Evolutionary conservation across 1,140 invertebrate genomes (phyloP).

Genomic region (Psilanteris sp.): DNA sequence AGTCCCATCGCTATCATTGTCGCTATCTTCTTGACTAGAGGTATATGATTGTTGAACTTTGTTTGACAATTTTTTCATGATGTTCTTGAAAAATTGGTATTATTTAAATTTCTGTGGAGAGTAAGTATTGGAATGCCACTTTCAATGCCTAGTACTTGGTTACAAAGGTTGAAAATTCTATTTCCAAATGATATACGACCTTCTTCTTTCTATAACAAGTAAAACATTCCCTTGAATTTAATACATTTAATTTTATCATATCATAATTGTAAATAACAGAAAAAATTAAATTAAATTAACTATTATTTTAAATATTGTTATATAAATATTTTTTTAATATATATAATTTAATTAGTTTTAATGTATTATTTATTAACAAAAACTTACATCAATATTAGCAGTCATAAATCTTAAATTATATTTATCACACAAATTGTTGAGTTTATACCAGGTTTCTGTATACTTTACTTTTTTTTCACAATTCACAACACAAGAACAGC

Average conservation of each 20-base stretch:
- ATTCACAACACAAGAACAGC: constrained; percentile 69
- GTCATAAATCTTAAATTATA: constrained; percentile 71
- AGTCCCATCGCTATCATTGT: constrained; percentile 84
- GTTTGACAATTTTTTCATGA: constrained; percentile 24
- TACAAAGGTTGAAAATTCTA: constrained; percentile 68
- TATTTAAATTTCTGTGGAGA: neutral
- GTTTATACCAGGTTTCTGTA: constrained; percentile 51
- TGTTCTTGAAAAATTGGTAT: neutral
- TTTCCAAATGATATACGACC: constrained; percentile 59
- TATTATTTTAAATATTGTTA: too few relatives aligned
- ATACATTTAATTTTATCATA: too few relatives aligned
- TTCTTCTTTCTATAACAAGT: constrained; percentile 16
- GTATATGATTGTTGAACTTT: constrained; percentile 66
- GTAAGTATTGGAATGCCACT: constrained; percentile 67
- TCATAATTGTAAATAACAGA: too few relatives aligned
- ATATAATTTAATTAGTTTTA: too few relatives aligned
- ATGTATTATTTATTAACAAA: neutral
- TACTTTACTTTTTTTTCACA: constrained; percentile 66
- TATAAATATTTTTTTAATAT: too few relatives aligned
- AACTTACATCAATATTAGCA: constrained; percentile 70
- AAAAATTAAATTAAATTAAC: too few relatives aligned
- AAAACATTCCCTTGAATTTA: too few relatives aligned
- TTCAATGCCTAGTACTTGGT: constrained; percentile 65
- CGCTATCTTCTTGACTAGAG: constrained; percentile 77
- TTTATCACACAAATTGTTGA: constrained; percentile 67